A percentile compares a stretch with the other conserved stretches of the same genome.
Evolutionary conservation across 2,888 invertebrate species (phyloP).

Genomic region (Gymnosoma rotundatum): DNA sequence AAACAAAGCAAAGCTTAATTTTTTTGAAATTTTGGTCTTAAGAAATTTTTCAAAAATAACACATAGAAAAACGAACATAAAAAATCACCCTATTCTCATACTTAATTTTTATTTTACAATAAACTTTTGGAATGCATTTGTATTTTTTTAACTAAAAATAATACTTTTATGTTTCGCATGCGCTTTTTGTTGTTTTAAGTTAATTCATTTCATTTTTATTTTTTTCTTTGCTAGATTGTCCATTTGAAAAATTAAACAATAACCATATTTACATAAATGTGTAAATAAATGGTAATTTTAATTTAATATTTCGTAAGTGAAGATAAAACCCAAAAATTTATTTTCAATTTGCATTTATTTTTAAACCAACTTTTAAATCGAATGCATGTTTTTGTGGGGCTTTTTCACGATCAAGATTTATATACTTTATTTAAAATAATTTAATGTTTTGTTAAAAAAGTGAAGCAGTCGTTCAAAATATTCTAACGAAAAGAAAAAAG

Average conservation of each 20-base stretch:
- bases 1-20: too few relatives aligned
- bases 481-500: too few relatives aligned
- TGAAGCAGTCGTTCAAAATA: too few relatives aligned
- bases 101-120: constrained; percentile 50
- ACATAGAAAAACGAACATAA: neutral
- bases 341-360: neutral
- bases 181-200: constrained; percentile 55
- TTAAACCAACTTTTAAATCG: neutral
- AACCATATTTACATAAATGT: constrained; percentile 40
- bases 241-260: constrained; percentile 19
- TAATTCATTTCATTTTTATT: constrained; percentile 44
- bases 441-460: too few relatives aligned
- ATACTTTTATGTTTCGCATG: constrained; percentile 68
- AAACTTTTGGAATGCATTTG: constrained; percentile 59
- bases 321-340: neutral
- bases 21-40: too few relatives aligned
- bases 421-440: neutral
- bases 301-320: constrained; percentile 37
- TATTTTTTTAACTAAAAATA: constrained; percentile 7
- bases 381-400: constrained; percentile 12
- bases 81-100: constrained; percentile 21
- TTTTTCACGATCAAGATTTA: neutral
- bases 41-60: neutral
- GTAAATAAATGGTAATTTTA: constrained; percentile 23
- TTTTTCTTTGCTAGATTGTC: constrained; percentile 26